Conservation (phyloP, 2,888 invertebrate genomes). For the Polydesmus complanatus region DNA sequence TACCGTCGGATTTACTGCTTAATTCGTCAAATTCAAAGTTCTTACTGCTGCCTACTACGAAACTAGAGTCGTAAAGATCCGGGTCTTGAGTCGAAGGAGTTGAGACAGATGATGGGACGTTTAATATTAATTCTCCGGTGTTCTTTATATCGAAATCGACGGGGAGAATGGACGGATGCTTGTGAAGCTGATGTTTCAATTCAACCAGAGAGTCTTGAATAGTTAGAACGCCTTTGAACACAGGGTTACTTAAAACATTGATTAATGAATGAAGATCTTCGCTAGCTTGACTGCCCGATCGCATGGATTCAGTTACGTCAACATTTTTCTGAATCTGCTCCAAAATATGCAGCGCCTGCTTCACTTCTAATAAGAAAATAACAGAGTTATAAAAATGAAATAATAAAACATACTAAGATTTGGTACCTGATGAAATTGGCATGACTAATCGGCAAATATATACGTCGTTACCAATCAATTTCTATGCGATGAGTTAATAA, state of each 20-base stretch:
- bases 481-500: too few relatives aligned
- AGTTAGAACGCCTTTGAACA: slow-evolving; percentile 33
- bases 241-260: slow-evolving; percentile 33
- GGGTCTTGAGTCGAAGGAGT: slow-evolving; percentile 15
- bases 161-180: slow-evolving; percentile 82
- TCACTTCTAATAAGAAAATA: slow-evolving; percentile 48
- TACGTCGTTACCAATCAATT: too few relatives aligned
- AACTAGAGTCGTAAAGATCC: slow-evolving; percentile 20
- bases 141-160: slow-evolving; percentile 83
- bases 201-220: slow-evolving; percentile 74
- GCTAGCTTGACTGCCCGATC: slow-evolving; percentile 23
- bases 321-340: slow-evolving; percentile 76
- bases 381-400: slow-evolving; percentile 18
- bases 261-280: slow-evolving; percentile 32
- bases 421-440: too few relatives aligned
- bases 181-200: slow-evolving; percentile 68
- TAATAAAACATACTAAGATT: too few relatives aligned
- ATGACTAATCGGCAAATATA: too few relatives aligned
- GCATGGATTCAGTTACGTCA: slow-evolving; percentile 51
- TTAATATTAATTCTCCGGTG: slow-evolving; percentile 56
- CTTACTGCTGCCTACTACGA: slow-evolving; percentile 18
- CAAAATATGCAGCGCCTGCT: slow-evolving; percentile 72
- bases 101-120: slow-evolving; percentile 39
- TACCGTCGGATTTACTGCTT: neutral
- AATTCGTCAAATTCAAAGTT: neutral